Conservation (phyloP, 1,140 invertebrate genomes). For the Riptortus pedestris region DNA sequence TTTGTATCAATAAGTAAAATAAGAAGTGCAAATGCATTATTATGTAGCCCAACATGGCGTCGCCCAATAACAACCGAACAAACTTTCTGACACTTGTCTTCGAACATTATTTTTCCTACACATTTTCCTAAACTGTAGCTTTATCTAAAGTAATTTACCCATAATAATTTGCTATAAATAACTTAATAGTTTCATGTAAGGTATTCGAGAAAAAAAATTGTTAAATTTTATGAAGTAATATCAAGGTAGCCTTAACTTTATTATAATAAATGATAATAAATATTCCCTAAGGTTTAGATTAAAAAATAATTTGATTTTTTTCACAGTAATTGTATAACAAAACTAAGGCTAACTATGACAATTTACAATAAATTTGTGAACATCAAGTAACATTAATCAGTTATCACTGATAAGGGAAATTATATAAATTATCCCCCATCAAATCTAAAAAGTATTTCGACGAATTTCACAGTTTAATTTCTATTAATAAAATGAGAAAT, state of each 20-base stretch:
- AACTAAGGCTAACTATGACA: too few relatives aligned
- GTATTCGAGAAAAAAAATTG: not conserved
- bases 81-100: constrained; percentile 1
- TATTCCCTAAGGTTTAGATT: too few relatives aligned
- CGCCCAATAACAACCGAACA: constrained; percentile 24
- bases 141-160: not conserved
- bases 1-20: not conserved
- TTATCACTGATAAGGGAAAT: too few relatives aligned
- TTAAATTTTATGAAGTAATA: not conserved
- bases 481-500: too few relatives aligned
- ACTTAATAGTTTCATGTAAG: not conserved
- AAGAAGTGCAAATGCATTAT: constrained; percentile 18
- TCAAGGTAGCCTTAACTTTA: not conserved
- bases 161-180: not conserved
- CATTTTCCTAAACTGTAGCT: not conserved
- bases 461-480: too few relatives aligned
- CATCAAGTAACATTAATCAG: too few relatives aligned
- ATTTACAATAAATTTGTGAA: too few relatives aligned
- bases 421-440: too few relatives aligned
- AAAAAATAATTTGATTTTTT: too few relatives aligned
- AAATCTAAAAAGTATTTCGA: too few relatives aligned
- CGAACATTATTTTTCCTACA: not conserved
- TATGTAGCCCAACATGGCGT: constrained; percentile 22
- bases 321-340: too few relatives aligned
- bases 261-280: too few relatives aligned